Conservation (phyloP, 2,888 invertebrate genomes). For the Scaptomyza reducta region DNA sequence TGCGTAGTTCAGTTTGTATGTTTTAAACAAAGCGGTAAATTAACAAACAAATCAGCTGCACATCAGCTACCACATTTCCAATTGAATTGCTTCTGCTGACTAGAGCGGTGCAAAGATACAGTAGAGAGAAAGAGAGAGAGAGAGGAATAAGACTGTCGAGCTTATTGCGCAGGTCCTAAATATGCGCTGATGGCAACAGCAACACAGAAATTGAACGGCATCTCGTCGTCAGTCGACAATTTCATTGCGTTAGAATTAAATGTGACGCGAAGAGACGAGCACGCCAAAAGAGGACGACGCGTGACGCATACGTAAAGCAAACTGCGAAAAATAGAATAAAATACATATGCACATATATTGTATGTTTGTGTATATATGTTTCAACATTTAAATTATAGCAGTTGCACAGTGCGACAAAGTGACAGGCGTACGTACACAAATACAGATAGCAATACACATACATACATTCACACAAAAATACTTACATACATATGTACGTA, state of each 20-base stretch:
- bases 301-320: conserved; percentile 54
- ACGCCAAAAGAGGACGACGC: conserved; percentile 53
- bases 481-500: not conserved
- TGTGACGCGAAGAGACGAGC: conserved; percentile 56
- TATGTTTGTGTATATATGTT: conserved; percentile 3
- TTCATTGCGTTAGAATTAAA: conserved; percentile 57
- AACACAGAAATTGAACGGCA: conserved; percentile 18
- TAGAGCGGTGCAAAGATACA: conserved; percentile 20
- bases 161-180: conserved; percentile 47
- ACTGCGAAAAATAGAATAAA: conserved; percentile 15
- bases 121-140: not conserved
- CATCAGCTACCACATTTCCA: conserved; percentile 5
- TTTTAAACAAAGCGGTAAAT: conserved; percentile 9
- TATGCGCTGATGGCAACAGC: conserved; percentile 23
- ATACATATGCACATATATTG: conserved; percentile 13
- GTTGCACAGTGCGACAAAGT: conserved; percentile 18
- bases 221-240: conserved; percentile 26
- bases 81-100: not conserved
- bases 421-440: not conserved
- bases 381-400: conserved; percentile 29
- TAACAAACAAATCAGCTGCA: conserved; percentile 9
- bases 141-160: not conserved
- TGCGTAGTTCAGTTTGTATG: not conserved
- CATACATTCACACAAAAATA: conserved; percentile 13
- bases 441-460: not conserved